A percentile compares a stretch with the other conserved stretches of the same genome.
Conservation (phyloP, 1,140 invertebrate species). For the Colletes gigas region DNA sequence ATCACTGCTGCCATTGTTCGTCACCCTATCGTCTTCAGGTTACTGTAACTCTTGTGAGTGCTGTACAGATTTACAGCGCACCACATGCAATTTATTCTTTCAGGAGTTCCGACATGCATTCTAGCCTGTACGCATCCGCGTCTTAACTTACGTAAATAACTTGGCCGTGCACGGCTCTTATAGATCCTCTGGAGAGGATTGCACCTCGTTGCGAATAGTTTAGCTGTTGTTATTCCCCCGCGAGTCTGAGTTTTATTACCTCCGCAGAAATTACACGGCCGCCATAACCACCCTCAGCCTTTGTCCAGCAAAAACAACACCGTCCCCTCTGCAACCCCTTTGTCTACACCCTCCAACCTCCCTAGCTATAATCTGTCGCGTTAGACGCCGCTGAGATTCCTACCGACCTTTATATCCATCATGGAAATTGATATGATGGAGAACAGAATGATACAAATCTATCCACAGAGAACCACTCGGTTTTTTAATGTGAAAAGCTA, state of each 20-base stretch:
- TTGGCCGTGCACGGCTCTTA: background rate
- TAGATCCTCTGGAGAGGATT: conserved; percentile 9
- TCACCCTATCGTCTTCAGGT: background rate
- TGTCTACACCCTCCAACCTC: background rate
- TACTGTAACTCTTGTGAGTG: background rate
- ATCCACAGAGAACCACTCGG: too few species aligned
- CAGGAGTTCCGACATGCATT: background rate
- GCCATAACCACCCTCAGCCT: conserved; percentile 46
- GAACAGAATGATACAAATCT: too few species aligned
- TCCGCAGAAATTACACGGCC: conserved; percentile 66
- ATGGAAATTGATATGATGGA: background rate
- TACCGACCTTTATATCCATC: background rate
- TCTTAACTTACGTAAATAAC: conserved; percentile 44
- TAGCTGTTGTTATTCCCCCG: conserved; percentile 65
- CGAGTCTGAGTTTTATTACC: conserved; percentile 72
- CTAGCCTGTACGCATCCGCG: background rate
- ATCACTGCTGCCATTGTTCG: background rate
- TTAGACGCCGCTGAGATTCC: background rate
- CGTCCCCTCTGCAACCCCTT: background rate
- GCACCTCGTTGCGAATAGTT: conserved; percentile 69
- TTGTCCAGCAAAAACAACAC: background rate
- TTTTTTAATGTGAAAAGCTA: too few species aligned
- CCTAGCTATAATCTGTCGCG: background rate
- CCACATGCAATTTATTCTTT: conserved; percentile 27
- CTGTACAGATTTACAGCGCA: background rate